phyloP scores from a whole-genome alignment of 2,797 vertebrate genomes.

The Garrulus glandarius region DNA sequence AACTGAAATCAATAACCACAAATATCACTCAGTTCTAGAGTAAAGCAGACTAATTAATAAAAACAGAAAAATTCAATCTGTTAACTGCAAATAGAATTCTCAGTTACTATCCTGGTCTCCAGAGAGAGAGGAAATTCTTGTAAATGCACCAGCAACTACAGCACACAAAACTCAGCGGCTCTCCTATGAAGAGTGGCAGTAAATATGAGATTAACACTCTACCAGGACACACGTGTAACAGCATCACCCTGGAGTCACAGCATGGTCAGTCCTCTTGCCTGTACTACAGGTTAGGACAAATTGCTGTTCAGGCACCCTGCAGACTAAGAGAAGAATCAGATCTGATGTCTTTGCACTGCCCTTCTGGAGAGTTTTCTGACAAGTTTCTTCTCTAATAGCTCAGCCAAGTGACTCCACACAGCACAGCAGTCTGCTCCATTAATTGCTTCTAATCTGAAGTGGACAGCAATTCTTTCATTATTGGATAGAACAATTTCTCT shows the following conservation, averaged over 20 bases:
- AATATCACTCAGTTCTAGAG: neutral
- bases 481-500: neutral
- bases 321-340: neutral
- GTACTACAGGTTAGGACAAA: neutral
- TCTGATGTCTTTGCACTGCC: neutral
- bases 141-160: neutral
- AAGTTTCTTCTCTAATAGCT: neutral
- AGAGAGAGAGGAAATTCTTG: neutral
- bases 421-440: neutral
- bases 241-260: neutral
- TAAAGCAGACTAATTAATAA: neutral
- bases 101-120: neutral
- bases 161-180: neutral
- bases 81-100: neutral
- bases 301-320: neutral
- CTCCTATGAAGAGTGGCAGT: neutral
- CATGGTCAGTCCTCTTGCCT: neutral
- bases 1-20: neutral
- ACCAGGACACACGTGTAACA: neutral
- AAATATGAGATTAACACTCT: neutral
- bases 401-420: neutral
- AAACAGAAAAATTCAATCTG: neutral
- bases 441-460: neutral
- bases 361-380: neutral
- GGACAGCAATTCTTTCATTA: neutral